Conservation (phyloP, 2,113 vertebrate species). For the Phyllostomus discolor region DNA sequence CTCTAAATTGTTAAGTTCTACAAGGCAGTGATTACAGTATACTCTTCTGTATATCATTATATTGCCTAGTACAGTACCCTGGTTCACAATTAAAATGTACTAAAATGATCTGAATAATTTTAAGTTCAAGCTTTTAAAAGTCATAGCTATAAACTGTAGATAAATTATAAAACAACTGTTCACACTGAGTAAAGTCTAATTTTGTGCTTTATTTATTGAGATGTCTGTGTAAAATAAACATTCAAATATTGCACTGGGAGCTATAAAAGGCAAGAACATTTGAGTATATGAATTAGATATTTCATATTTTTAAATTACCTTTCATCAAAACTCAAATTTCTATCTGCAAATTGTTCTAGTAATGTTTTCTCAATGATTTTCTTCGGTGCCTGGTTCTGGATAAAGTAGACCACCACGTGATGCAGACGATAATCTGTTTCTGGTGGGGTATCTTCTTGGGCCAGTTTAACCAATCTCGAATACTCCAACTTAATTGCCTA, state of each 20-base stretch:
- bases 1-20: not conserved
- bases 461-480: slow-evolving; percentile 89
- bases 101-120: slow-evolving; percentile 1
- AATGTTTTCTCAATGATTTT: slow-evolving; percentile 97
- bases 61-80: not conserved
- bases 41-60: not conserved
- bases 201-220: not conserved
- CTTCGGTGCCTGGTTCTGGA: slow-evolving; percentile 96
- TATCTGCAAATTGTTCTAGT: slow-evolving; percentile 94
- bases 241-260: not conserved
- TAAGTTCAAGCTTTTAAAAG: slow-evolving; percentile 25
- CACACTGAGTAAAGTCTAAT: not conserved
- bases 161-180: not conserved
- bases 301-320: slow-evolving; percentile 81
- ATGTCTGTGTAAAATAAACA: not conserved
- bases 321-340: slow-evolving; percentile 96
- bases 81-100: not conserved
- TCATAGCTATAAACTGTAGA: not conserved
- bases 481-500: slow-evolving; percentile 98
- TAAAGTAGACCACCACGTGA: slow-evolving; percentile 94
- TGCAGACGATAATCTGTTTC: slow-evolving; percentile 95
- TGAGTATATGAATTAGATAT: not conserved
- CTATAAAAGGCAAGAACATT: not conserved
- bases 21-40: not conserved
- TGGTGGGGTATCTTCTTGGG: slow-evolving; percentile 92